These are phyloP conservation scores for Barypeithes pellucidus DNA, from an alignment of 2,888 invertebrate genomes.

Conservation along the genomic window DNA sequence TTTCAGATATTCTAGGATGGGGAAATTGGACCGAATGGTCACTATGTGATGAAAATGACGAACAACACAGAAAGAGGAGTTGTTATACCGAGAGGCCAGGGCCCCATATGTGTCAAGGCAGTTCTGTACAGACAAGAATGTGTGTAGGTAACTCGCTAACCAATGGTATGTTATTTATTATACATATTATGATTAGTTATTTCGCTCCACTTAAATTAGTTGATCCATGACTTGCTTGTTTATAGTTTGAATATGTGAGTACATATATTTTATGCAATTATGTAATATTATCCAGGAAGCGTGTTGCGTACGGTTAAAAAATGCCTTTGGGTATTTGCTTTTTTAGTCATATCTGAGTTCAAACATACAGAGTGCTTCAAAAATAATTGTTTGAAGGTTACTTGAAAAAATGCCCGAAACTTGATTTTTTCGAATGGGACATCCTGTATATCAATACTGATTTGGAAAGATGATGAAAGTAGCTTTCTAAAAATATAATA, in stretches of 20 bases:
- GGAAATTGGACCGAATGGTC: constrained; percentile 84
- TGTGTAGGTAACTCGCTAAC: constrained; percentile 70
- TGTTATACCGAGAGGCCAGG: constrained; percentile 75
- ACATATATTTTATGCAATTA: constrained; percentile 17
- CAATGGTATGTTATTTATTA: constrained; percentile 54
- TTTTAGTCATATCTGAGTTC: too few relatives aligned
- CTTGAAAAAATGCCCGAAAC: too few relatives aligned
- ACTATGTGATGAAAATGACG: constrained; percentile 76
- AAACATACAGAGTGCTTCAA: too few relatives aligned
- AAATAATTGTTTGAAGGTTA: too few relatives aligned
- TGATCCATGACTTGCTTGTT: constrained; percentile 16
- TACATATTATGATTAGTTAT: constrained; percentile 4
- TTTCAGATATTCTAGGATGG: constrained; percentile 80
- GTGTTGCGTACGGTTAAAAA: too few relatives aligned
- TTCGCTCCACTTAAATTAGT: constrained; percentile 30
- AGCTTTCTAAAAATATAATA: too few relatives aligned
- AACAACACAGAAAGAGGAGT: constrained; percentile 80
- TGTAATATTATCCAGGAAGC: constrained; percentile 3
- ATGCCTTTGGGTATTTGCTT: too few relatives aligned
- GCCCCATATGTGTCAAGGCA: constrained; percentile 79
- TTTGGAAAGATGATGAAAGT: too few relatives aligned
- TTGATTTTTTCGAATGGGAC: too few relatives aligned
- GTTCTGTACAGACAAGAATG: constrained; percentile 78
- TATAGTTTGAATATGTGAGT: constrained; percentile 26
- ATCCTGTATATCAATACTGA: too few relatives aligned